Evolutionary conservation across 1,140 invertebrate species (phyloP), one percentile per base, ranked within the genome.

Genomic region (Trichonephila clavipes): DNA sequence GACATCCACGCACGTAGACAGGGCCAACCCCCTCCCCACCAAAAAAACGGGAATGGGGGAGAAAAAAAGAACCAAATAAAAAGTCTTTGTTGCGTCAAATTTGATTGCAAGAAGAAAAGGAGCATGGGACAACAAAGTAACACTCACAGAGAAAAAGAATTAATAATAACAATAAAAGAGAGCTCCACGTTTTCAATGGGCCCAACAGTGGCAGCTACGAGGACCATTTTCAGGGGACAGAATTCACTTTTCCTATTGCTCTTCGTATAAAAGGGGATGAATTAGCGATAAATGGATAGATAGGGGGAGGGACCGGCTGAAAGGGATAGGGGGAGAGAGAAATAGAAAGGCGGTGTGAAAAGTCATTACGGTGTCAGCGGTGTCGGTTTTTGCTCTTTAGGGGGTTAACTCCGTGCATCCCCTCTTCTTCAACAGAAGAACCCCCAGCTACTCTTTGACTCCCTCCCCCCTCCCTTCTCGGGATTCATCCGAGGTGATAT

Each of bases 341-440:
- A 92, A 92, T 92, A 66, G 90, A 92, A 85, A 64, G 72, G 90
- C 81, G 77, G 90, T 92, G 90, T 92, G 90, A 92, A 85, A 92
- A 92, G 90, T 92, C 90, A 92, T 92, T 92, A 92, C 62, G 82
- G 90, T 92, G 88, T 90, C 88, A 90, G 88, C 88, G 88, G 88
- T 81, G 90, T 92, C 81, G 90, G 90, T 92, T 92, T 92, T 85
- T 86, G 81, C 90, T 92, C 59, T 92, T 83, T 66, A 34, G 90
- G 90, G 90, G 89, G 82, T 90, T 81, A 64, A 58, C 88, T 77
- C 10, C 18, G n/a, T 61, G 24, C 85, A 59, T 59, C 61, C 34
- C 87, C 21, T 28, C 61, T 12, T 12, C 34, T 14, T 51, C 51
- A 51, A 51, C 24, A 44, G 34, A 40, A 18, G n/a, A 28, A 14